Percentiles rank a stretch among this genome's conserved stretches.
phyloP scores from a whole-genome alignment of 2,797 vertebrate genomes.

The Neomorphus geoffroyi region DNA sequence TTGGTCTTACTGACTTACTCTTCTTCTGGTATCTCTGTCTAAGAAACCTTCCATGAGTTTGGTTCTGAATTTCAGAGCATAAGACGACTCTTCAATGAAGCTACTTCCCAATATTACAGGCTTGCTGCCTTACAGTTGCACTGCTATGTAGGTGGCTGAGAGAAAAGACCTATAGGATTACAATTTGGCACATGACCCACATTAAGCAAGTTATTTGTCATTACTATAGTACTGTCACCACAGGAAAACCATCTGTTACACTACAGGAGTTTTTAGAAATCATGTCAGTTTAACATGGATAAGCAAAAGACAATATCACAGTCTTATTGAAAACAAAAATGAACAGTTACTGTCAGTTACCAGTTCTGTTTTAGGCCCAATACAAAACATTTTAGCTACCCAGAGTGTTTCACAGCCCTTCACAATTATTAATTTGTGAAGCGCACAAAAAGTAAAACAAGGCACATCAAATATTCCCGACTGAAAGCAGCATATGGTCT shows the following conservation, averaged over 20 bases:
- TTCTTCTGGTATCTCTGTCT: too few relatives aligned
- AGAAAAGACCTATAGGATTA: background rate
- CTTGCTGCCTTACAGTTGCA: background rate
- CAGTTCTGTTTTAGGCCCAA: background rate
- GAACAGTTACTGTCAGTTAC: background rate
- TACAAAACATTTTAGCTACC: background rate
- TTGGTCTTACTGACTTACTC: too few relatives aligned
- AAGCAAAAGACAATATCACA: background rate
- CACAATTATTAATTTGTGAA: background rate
- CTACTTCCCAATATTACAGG: background rate
- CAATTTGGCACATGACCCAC: background rate
- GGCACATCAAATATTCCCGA: background rate
- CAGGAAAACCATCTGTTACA: slow-evolving; percentile 14
- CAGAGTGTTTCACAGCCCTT: background rate
- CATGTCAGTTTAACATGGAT: background rate
- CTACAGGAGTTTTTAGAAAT: background rate
- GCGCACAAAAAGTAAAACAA: background rate
- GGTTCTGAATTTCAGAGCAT: background rate
- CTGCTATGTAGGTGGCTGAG: background rate
- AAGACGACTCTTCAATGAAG: background rate
- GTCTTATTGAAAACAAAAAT: background rate
- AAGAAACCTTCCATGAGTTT: background rate
- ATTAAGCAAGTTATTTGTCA: slow-evolving; percentile 16
- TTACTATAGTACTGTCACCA: background rate
- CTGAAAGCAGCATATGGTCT: background rate